These are phyloP conservation scores for Halictus ligatus DNA, from an alignment of 2,888 invertebrate genomes.

Conservation along the genomic window DNA sequence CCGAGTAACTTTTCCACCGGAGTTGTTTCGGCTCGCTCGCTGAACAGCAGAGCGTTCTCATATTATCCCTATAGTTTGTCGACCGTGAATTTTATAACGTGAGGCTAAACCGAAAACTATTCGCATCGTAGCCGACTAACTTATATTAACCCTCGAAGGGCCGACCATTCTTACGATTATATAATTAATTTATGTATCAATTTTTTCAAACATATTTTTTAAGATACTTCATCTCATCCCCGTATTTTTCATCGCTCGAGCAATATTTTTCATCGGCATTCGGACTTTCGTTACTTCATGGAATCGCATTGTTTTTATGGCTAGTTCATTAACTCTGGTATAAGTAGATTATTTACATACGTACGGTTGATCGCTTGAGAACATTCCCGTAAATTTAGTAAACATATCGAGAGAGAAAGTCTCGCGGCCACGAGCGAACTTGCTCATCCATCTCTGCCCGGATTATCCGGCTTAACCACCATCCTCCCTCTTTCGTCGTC, in stretches of 20 bases:
- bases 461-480: conserved; percentile 67
- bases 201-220: too few species aligned
- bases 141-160: too few species aligned
- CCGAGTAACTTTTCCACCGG: not conserved
- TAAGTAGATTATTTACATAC: not conserved
- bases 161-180: too few species aligned
- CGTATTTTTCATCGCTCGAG: not conserved
- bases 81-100: not conserved
- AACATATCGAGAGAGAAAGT: conserved; percentile 16
- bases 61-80: not conserved
- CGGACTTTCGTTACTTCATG: not conserved
- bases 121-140: not conserved
- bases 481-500: conserved; percentile 37
- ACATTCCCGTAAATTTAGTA: conserved; percentile 18
- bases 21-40: not conserved
- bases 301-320: not conserved
- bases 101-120: not conserved
- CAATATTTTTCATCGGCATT: not conserved
- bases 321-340: not conserved
- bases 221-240: not conserved
- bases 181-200: too few species aligned
- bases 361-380: not conserved
- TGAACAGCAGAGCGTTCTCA: not conserved
- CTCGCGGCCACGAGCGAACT: conserved; percentile 31
- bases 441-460: conserved; percentile 61